Evolutionary conservation across 2,888 invertebrate species (phyloP), one percentile per base, ranked within the genome.

Genomic region (Lepidocyrtinus sp.): DNA sequence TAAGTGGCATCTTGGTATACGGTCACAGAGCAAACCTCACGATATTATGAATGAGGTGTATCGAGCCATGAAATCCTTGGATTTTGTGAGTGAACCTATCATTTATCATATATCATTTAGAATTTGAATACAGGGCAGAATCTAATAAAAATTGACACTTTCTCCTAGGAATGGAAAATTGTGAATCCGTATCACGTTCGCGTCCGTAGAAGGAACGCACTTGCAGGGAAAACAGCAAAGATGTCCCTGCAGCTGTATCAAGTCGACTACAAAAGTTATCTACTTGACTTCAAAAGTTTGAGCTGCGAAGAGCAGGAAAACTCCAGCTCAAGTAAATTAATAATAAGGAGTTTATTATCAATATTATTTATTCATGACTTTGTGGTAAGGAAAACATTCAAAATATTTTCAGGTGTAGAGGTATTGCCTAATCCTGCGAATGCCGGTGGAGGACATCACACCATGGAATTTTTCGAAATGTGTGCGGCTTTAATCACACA

Each of bases 391-490:
- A 46, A n/a, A n/a, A n/a, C n/a, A n/a, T n/a, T n/a, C n/a, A n/a
- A 19, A 22, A 63, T 24, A 55, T 73, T 74, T 36, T 46, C 62
- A 86, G 85, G 86, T 73, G 81, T 81, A 19, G 86, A 85, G 77
- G 70, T 83, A 17, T 67, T 85, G 25, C 82, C 85, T n/a, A 75
- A 83, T 7, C 63, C 81, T 82, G 88, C 84, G 87, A 89, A 63
- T 25, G 85, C 87, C n/a, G 95, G 84, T 19, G 83, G 84, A 12
- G 84, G 95, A 0, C 98, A 99, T 88, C 97, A 98, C 89, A 99
- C 99, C 0, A 97, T 99, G 96, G 99, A 99, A 90, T 99, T 99
- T 91, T 99, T 99, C 88, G 99, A 99, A 91, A 99, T 99, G 98
- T 99, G 99, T 90, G 98, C 99, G 21, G 96, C 97, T 1, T 91